Conservation (phyloP, 2,113 vertebrate species). For the Cyprinus carpio region DNA sequence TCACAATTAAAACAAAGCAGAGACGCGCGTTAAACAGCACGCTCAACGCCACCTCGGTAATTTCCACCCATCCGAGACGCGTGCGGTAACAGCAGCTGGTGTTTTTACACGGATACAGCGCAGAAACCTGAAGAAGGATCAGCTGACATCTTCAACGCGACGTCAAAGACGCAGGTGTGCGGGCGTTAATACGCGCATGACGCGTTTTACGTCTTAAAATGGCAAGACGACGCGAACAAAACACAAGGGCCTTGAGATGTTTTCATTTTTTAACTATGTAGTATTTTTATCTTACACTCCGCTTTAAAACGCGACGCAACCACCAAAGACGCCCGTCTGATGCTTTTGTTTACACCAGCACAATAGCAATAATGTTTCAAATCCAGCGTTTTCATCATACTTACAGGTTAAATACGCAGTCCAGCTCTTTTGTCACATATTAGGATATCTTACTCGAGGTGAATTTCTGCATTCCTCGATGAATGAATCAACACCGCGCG, state of each 20-base stretch:
- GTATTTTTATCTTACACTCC: neutral
- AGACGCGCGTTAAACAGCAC: neutral
- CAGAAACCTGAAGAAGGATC: neutral
- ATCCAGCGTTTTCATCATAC: neutral
- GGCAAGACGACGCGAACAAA: neutral
- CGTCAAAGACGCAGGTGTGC: conserved; percentile 37
- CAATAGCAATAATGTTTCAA: neutral
- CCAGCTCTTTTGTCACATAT: neutral
- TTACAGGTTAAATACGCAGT: neutral
- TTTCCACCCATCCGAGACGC: no score
- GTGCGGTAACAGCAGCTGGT: no score
- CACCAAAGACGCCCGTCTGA: neutral
- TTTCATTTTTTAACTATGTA: neutral
- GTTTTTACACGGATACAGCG: neutral
- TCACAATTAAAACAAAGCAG: neutral
- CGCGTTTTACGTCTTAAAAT: neutral
- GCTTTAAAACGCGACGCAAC: neutral
- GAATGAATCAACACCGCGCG: neutral
- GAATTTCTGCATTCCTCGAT: no score
- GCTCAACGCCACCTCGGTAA: neutral
- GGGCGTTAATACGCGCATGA: neutral
- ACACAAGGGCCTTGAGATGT: neutral
- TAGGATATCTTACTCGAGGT: neutral
- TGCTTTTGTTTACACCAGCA: neutral
- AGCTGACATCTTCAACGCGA: conserved; percentile 41